Conservation (phyloP, 2,113 vertebrate genomes). For the Phrynosoma blainvillii region DNA sequence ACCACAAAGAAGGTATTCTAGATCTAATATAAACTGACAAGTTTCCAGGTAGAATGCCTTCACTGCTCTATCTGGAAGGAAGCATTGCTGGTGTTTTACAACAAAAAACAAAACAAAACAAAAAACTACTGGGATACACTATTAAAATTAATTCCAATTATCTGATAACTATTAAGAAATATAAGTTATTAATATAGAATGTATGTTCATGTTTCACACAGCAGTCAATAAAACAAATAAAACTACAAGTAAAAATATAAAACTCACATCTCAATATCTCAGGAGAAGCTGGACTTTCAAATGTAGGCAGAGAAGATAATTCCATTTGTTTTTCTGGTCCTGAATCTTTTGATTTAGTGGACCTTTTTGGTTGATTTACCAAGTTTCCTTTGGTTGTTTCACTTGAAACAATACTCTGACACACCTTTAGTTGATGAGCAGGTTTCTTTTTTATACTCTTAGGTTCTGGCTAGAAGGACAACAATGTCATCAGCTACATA, state of each 20-base stretch:
- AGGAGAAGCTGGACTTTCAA: conserved; percentile 66
- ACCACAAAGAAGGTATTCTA: no score
- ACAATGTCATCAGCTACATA: neutral
- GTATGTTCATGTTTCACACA: neutral
- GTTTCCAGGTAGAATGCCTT: no score
- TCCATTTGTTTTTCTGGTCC: conserved; percentile 20
- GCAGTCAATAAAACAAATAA: neutral
- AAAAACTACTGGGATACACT: neutral
- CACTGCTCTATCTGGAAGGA: no score
- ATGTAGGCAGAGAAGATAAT: conserved; percentile 18
- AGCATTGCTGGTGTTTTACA: no score
- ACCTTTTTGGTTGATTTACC: conserved; percentile 23
- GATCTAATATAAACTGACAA: no score
- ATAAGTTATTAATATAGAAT: neutral
- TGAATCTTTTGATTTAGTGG: conserved; percentile 20
- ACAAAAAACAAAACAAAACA: no score
- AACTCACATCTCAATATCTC: conserved; percentile 90
- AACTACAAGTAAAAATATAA: conserved; percentile 27
- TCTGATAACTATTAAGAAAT: neutral
- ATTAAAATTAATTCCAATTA: neutral
- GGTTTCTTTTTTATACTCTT: conserved; percentile 47
- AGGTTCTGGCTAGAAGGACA: conserved; percentile 57
- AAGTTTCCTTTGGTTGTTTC: conserved; percentile 32
- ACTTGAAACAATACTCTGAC: conserved; percentile 9
- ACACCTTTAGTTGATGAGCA: conserved; percentile 38